Base-by-base conservation (phyloP, 2,797 vertebrate genomes). In the Muscicapa striata region DNA sequence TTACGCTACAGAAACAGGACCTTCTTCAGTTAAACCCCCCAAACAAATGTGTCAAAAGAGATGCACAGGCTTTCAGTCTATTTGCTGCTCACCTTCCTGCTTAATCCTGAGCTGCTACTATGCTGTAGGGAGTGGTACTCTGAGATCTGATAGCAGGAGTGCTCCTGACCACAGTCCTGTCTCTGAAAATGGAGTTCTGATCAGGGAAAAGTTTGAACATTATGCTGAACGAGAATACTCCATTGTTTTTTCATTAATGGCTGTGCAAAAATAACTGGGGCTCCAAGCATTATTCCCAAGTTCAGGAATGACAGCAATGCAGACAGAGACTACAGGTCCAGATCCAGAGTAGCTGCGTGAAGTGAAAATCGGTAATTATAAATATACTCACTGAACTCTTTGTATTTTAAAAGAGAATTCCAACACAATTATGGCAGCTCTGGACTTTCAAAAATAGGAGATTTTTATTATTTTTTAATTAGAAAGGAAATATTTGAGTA, bases 401-500 rank as follows among this genome's bases (percentile, higher is more conserved):
- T 77, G 30, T 45, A 45, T 94, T 90, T 94, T 94, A 76, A 91
- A 77, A 70, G 80, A 94, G 74, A 93, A 87, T 90, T 90, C 64
- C 77, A 68, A 32, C 30, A 23, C 26, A 57, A 66, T 89, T 91
- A 36, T 10, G 49, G 87, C 75, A 90, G 83, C 81, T 93, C 61
- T 87, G 68, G 76, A 79, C 81, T 84, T 90, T 10, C 61, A 24
- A 69, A 91, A 94, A 92, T 93, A 69, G 36, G 69, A 87, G 49
- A 63, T 49, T 24, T 24, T 89, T 72, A 9, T 85, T 43, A 24
- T 77, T 89, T 94, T 87, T 88, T 89, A 93, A 87, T 96, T 94
- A 84, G 77, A 59, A 95, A 79, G 76, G 84, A 92, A 95, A 95
- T 90, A 90, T 90, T 86, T 90, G 61, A 80, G 75, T 91, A 67